phyloP scores from a whole-genome alignment of 2,113 vertebrate genomes.

The Prietella phreatophila region DNA sequence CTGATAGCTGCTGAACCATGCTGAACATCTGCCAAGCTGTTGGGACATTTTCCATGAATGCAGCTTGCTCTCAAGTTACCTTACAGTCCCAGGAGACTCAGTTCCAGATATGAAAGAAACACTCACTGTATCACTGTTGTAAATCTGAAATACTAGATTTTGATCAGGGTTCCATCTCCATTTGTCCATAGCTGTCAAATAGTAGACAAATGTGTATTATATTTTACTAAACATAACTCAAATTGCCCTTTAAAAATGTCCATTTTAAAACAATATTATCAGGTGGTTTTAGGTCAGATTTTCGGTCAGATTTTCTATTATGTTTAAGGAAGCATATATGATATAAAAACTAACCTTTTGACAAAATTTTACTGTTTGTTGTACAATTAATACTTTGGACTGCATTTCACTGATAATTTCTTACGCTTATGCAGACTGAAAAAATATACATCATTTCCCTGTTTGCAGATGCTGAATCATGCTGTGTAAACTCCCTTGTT shows the following conservation, averaged over 20 bases:
- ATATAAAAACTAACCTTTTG: neutral
- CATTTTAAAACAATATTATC: neutral
- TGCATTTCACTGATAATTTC: neutral
- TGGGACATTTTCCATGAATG: constrained; percentile 24
- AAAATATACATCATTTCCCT: neutral
- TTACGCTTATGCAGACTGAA: neutral
- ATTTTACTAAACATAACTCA: neutral
- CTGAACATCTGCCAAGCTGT: constrained; percentile 22
- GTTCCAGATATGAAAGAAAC: neutral
- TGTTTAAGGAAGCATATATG: neutral
- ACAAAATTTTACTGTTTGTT: neutral
- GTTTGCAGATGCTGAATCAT: constrained; percentile 60
- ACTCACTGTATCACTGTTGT: neutral
- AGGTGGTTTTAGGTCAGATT: neutral
- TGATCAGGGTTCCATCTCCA: neutral
- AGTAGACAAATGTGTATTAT: neutral
- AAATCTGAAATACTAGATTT: neutral
- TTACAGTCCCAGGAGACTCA: constrained; percentile 15
- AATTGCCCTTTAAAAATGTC: neutral
- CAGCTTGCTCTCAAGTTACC: constrained; percentile 28
- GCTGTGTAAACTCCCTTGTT: constrained; percentile 28
- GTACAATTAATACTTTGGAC: neutral
- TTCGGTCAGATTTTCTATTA: neutral
- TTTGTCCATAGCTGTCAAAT: neutral
- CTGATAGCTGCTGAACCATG: neutral